Base-by-base conservation (phyloP, 2,113 vertebrate genomes). In the Acanthochromis polyacanthus region DNA sequence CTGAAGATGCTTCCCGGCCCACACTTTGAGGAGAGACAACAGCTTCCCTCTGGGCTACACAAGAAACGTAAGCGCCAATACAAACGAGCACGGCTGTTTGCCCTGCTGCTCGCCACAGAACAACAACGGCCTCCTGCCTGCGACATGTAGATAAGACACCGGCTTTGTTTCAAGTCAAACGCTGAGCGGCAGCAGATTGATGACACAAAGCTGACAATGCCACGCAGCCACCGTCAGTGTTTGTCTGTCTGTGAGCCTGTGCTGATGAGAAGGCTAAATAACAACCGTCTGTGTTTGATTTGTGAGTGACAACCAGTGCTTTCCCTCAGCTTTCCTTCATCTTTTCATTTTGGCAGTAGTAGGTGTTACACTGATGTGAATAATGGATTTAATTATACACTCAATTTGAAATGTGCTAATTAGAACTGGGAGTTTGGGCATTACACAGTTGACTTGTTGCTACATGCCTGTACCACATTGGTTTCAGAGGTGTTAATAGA, bases 11-110 rank as follows among this genome's bases (percentile, higher is more conserved):
- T 99, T 38, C 98, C 98, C 0, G 98, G 98, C 0, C 98, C 98
- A 2, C 97, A 99, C 86, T 99, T 99, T 30, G 98, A 99, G 85
- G 98, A 99, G 69, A 94, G 98, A 55, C 98, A 99, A 63, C 96
- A 96, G 19, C 81, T 99, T 32, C 98, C 98, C 3, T 93, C 98
- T 10, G 95, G 95, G 52, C 93, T 96, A 10, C 93, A 95, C 78
- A 95, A 96, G 85, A 96, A 95, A 90, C 95, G 95, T 95, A 89
- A 84, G 94, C 7, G 51, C 32, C 3, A 1, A 5, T 12, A 14
- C 5, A 48, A 55, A 43, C 40, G 20, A 2, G 10, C n/a, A 59
- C 25, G 45, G 17, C 70, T 65, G 56, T 84, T 80, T 74, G 52
- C 30, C 14, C 64, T 57, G 65, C 52, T 30, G 65, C 67, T 58